Percentiles rank a stretch among this genome's conserved stretches.
Evolutionary conservation across 2,888 invertebrate genomes (phyloP).

Genomic region (Amblyteles armatorius): DNA sequence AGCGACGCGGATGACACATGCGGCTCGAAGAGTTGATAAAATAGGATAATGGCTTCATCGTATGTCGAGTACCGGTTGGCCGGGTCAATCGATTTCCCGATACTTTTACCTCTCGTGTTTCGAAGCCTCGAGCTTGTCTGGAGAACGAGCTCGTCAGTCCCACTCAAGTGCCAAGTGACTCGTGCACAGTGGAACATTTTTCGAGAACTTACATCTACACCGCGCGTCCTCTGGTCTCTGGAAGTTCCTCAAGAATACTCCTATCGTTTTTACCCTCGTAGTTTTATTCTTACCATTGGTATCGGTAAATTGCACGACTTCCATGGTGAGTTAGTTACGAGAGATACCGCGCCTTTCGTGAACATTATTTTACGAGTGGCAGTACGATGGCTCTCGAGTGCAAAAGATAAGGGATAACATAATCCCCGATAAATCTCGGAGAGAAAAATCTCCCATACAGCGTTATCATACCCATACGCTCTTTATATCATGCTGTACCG

Average conservation of each 20-base stretch:
- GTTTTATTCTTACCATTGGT: not conserved
- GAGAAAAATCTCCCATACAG: slow-evolving; percentile 9
- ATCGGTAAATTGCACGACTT: not conserved
- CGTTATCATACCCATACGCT: slow-evolving; percentile 12
- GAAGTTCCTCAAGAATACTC: slow-evolving; percentile 6
- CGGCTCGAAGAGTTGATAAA: not conserved
- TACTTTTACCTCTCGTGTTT: not conserved
- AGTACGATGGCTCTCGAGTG: not conserved
- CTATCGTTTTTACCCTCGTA: not conserved
- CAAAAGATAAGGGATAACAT: slow-evolving; percentile 8
- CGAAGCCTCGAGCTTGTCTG: slow-evolving; percentile 18
- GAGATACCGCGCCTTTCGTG: not conserved
- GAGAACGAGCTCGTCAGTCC: slow-evolving; percentile 32
- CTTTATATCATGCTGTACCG: not conserved
- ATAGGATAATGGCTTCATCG: slow-evolving; percentile 20
- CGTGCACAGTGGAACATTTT: slow-evolving; percentile 1
- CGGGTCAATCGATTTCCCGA: slow-evolving; percentile 36
- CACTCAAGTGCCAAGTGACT: slow-evolving; percentile 14
- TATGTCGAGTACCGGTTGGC: slow-evolving; percentile 19
- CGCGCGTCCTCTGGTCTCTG: not conserved
- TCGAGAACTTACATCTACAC: slow-evolving; percentile 2
- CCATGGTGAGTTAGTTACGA: slow-evolving; percentile 14
- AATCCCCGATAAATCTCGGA: slow-evolving; percentile 26
- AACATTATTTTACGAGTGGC: slow-evolving; percentile 15
- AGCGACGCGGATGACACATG: not conserved